Evolutionary conservation across 2,888 invertebrate genomes (phyloP).

Genomic region (Drosophila niveifrons): DNA sequence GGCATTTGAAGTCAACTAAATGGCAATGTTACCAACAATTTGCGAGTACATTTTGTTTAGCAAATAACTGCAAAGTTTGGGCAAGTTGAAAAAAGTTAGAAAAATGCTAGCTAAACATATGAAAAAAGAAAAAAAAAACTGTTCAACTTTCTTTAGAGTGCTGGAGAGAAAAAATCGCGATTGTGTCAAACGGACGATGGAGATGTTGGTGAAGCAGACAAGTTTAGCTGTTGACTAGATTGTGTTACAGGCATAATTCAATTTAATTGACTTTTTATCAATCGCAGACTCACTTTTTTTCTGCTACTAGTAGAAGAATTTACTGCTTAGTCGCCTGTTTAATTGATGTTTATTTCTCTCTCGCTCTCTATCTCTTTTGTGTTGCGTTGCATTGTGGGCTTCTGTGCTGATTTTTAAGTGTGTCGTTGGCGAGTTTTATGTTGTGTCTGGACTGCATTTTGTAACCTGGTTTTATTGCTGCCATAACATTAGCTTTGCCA

Average conservation of each 20-base stretch:
- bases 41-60: conserved; percentile 8
- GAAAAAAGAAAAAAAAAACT: conserved; percentile 3
- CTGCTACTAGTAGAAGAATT: conserved; percentile 4
- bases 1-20: not conserved
- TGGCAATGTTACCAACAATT: not conserved
- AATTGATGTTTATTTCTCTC: conserved; percentile 46
- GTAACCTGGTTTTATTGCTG: conserved; percentile 79
- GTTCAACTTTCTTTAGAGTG: conserved; percentile 12
- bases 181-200: not conserved
- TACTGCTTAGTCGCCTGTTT: conserved; percentile 30
- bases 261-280: conserved; percentile 71
- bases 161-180: not conserved
- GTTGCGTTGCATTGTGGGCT: conserved; percentile 11
- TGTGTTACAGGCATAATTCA: conserved; percentile 37
- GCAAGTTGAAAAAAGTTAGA: conserved; percentile 1
- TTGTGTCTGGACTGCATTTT: conserved; percentile 75
- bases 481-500: conserved; percentile 74
- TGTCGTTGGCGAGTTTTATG: conserved; percentile 65
- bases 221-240: conserved; percentile 28
- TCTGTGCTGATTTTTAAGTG: conserved; percentile 64
- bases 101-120: conserved; percentile 5
- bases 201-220: conserved; percentile 7
- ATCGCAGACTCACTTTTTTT: conserved; percentile 71
- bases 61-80: conserved; percentile 3
- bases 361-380: not conserved